Conservation (phyloP, 2,113 vertebrate species). For the Ramphastos sulfuratus region DNA sequence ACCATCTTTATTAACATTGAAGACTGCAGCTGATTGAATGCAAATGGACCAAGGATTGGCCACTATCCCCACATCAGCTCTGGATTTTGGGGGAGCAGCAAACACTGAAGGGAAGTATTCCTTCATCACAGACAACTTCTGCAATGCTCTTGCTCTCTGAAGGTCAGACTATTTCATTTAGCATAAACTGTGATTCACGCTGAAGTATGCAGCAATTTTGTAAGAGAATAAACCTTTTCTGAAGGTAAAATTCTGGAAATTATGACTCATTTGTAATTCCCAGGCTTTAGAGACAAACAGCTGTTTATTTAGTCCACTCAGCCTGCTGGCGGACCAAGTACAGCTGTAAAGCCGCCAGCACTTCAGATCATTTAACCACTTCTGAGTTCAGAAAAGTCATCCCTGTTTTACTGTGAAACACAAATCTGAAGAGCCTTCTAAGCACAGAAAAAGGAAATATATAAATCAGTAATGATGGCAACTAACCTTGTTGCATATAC, state of each 20-base stretch:
- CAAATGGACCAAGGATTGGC: not conserved
- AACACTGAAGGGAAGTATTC: not conserved
- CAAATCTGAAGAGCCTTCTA: not conserved
- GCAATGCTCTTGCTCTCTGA: not conserved
- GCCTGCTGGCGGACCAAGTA: not conserved
- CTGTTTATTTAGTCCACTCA: not conserved
- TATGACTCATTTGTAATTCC: not conserved
- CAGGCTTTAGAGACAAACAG: not conserved
- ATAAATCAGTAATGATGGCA: not conserved
- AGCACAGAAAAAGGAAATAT: not conserved
- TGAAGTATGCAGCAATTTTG: not conserved
- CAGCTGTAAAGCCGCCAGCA: not conserved
- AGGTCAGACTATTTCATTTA: not conserved
- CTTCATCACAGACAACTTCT: not conserved
- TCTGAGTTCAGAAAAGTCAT: not conserved
- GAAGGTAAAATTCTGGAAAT: not conserved
- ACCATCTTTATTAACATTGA: not conserved
- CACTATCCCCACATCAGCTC: not conserved
- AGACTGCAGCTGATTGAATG: not conserved
- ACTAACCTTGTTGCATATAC: slow-evolving; percentile 87
- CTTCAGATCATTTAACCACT: not conserved
- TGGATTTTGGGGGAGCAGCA: not conserved
- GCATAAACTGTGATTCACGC: not conserved
- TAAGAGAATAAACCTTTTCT: not conserved
- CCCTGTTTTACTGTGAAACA: not conserved